Evolutionary conservation across 2,797 vertebrate species (phyloP).

Genomic region (Myotis pilosus): DNA sequence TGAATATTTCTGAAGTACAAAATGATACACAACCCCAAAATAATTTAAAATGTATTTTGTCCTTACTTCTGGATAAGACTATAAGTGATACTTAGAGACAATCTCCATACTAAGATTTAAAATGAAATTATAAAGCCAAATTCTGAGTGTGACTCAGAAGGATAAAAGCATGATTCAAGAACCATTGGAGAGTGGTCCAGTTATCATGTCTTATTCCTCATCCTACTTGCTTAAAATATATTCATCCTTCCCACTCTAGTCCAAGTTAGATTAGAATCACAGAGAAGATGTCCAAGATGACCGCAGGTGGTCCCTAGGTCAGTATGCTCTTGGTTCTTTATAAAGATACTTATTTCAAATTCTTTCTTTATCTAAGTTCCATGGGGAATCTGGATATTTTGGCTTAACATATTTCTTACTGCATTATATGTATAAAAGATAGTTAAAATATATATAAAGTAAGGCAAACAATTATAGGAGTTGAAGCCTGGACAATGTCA

Average conservation of each 20-base stretch:
- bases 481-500: neutral
- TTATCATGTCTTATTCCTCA: neutral
- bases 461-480: neutral
- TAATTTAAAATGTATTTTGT: conserved; percentile 23
- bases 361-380: neutral
- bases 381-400: neutral
- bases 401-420: neutral
- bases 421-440: neutral
- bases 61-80: neutral
- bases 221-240: neutral
- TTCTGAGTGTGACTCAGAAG: neutral
- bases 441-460: neutral
- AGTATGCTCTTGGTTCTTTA: neutral
- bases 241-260: neutral
- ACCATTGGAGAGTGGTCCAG: neutral
- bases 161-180: neutral
- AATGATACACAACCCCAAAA: neutral
- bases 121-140: conserved; percentile 11
- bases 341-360: neutral
- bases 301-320: neutral
- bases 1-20: neutral
- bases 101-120: neutral
- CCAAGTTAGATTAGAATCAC: neutral
- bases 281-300: neutral
- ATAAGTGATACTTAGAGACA: neutral